These are phyloP conservation scores for Drosophila helvetica DNA, from an alignment of 2,888 invertebrate species.

Conservation along the genomic window DNA sequence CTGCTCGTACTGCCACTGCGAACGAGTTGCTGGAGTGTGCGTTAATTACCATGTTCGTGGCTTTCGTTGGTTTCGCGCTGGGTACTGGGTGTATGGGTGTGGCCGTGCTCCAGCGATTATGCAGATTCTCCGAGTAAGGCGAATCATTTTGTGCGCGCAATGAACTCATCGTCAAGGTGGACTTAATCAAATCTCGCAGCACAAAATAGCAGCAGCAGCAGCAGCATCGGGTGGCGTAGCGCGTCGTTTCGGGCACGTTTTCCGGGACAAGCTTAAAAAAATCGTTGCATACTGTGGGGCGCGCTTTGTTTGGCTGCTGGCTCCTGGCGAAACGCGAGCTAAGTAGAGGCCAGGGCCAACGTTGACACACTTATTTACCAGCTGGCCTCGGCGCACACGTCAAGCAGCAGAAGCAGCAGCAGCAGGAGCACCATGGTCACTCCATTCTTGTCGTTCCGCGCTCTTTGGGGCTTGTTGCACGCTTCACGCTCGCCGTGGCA, in stretches of 20 bases:
- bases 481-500: conserved; percentile 69
- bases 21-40: conserved; percentile 13
- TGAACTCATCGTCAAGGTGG: conserved; percentile 69
- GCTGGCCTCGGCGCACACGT: conserved; percentile 56
- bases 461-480: conserved; percentile 72
- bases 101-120: conserved; percentile 49
- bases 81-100: conserved; percentile 26
- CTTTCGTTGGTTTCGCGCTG: conserved; percentile 17
- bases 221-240: conserved; percentile 11
- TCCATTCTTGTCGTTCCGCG: conserved; percentile 17
- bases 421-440: conserved; percentile 18
- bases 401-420: conserved; percentile 21
- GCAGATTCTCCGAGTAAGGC: conserved; percentile 47
- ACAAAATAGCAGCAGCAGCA: conserved; percentile 44
- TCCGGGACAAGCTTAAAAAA: neutral
- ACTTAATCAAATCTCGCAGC: conserved; percentile 75
- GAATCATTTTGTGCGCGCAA: conserved; percentile 51
- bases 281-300: conserved; percentile 63
- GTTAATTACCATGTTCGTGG: conserved; percentile 64
- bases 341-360: conserved; percentile 33
- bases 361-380: conserved; percentile 76
- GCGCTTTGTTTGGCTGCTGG: conserved; percentile 57
- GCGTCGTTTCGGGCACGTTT: conserved; percentile 45
- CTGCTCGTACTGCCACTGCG: neutral
- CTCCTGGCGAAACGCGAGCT: neutral